Conservation (phyloP, 2,797 vertebrate species). For the Falco berigora region DNA sequence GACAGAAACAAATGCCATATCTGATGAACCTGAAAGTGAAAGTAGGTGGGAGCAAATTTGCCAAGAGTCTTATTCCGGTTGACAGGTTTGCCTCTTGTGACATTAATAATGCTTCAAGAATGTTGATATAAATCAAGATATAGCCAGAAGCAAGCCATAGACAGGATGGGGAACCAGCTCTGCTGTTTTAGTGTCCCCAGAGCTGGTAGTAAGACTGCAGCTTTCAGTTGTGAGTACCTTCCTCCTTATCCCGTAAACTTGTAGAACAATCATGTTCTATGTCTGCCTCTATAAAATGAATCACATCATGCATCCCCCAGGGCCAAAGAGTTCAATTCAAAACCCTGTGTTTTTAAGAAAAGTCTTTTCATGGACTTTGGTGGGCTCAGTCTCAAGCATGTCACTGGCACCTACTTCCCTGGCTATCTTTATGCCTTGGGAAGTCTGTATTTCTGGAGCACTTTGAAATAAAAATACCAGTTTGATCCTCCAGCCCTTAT, state of each 20-base stretch:
- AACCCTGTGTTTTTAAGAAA: neutral
- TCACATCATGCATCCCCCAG: neutral
- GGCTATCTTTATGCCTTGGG: neutral
- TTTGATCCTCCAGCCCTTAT: neutral
- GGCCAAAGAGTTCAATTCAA: neutral
- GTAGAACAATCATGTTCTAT: neutral
- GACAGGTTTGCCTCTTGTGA: slow-evolving; percentile 48
- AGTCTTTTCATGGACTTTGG: neutral
- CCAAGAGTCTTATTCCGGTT: slow-evolving; percentile 32
- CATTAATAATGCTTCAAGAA: slow-evolving; percentile 37
- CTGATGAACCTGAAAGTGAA: slow-evolving; percentile 53
- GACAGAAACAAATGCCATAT: slow-evolving; percentile 19
- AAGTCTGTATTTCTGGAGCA: neutral
- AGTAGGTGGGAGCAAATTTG: slow-evolving; percentile 33
- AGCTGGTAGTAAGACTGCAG: neutral
- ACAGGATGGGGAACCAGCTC: neutral
- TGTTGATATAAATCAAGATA: slow-evolving; percentile 51
- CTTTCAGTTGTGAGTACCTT: neutral
- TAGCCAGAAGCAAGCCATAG: neutral
- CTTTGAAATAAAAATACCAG: neutral
- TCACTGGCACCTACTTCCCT: neutral
- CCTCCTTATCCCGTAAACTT: neutral
- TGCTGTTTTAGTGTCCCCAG: neutral
- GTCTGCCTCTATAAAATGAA: neutral
- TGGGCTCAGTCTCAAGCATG: neutral